Base-by-base conservation (phyloP, 1,140 invertebrate genomes). In the Melipona quadrifasciata region DNA sequence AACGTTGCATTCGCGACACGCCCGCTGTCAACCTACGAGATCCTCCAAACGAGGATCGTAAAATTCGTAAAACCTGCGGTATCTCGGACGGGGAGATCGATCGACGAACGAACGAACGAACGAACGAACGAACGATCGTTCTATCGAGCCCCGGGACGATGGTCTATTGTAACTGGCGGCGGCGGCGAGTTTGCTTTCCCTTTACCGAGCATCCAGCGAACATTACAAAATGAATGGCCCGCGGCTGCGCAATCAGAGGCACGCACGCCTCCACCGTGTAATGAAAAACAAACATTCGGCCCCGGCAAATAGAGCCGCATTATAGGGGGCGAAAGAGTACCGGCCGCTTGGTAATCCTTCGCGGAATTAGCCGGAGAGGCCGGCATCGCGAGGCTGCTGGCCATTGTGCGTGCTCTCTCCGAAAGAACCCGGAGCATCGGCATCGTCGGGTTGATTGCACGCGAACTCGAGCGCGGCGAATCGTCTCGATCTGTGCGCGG, bases 201-300 rank as follows among this genome's bases (percentile, higher is more conserved):
- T 81, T 81, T 80, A 71, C 31, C 67, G 34, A 80, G 78, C 67
- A 47, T 53, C 47, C 14, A 81, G 74, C 80, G 80, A 74, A 64
- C 80, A 53, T 81, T 83, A 71, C 65, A 31, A 79, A 70, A 83
- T 53, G 65, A 78, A 70, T 71, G 75, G 39, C 21, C 53, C 65
- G 39, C 73, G 81, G 81, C 53, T 82, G 73, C 67, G 65, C 82
- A 74, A 85, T 85, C 73, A 34, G 51, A 75, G 55, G 31, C 74
- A 34, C 64, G 67, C 27, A 65, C 70, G 55, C 17, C n/a, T 58
- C 65, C 70, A 70, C 51, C 75, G 51, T 78, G 75, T 83, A 83
- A 83, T 79, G 75, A 83, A 83, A 83, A 83, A 78, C 75, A 83
- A 83, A 83, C 65, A 79, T 78, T 83, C 65, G 65, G 31, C 53